Percentiles rank a stretch among this genome's conserved stretches.
Conservation (phyloP, 2,113 vertebrate species). For the Nymphicus hollandicus region DNA sequence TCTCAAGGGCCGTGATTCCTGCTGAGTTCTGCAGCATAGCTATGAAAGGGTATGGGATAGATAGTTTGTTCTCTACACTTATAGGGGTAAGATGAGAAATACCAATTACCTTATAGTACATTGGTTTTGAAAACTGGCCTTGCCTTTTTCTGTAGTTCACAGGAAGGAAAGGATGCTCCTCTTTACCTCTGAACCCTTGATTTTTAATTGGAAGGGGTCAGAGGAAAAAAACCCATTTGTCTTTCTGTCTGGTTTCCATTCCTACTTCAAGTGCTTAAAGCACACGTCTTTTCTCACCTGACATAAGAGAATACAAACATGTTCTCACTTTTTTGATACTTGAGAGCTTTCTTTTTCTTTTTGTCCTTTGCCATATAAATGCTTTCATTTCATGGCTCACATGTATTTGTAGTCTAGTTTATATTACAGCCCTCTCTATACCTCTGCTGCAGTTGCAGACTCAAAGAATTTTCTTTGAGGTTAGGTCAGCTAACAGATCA, state of each 20-base stretch:
- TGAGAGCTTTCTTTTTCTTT: background rate
- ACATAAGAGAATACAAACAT: background rate
- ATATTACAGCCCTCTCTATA: background rate
- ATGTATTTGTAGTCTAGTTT: background rate
- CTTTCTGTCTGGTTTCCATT: background rate
- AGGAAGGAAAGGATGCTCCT: background rate
- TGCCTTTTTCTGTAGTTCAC: background rate
- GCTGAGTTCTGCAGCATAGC: background rate
- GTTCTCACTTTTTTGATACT: background rate
- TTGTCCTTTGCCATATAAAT: background rate
- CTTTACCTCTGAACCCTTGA: background rate
- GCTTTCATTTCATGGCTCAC: background rate
- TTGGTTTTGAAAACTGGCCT: background rate
- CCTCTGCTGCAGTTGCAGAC: background rate
- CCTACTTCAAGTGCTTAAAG: background rate
- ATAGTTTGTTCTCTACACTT: background rate
- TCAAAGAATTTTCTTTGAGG: too few species aligned
- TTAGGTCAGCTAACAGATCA: background rate
- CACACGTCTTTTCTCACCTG: background rate
- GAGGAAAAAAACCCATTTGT: background rate
- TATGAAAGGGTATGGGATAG: background rate
- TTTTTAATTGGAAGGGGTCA: slow-evolving; percentile 16
- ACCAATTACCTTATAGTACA: background rate
- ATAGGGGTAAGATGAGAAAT: background rate
- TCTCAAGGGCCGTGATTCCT: background rate